Percentiles rank a stretch among this genome's conserved stretches.
Conservation (phyloP, 2,113 vertebrate genomes). For the Holacanthus passer region DNA sequence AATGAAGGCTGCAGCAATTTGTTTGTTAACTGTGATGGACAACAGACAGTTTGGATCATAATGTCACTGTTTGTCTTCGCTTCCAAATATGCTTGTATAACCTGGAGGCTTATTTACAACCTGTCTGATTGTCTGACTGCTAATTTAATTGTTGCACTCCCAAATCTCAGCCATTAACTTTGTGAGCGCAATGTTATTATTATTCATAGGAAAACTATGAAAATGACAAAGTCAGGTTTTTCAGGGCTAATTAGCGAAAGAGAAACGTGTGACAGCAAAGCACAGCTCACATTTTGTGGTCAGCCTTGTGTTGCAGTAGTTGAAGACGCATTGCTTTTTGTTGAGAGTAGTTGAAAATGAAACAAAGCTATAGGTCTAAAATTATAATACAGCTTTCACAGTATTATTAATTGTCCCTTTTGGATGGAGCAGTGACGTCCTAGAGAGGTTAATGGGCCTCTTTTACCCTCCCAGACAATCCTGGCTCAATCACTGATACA, state of each 20-base stretch:
- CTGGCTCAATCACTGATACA: neutral
- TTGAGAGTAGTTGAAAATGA: too few species aligned
- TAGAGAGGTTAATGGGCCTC: neutral
- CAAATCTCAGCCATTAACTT: neutral
- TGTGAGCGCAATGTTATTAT: neutral
- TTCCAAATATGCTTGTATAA: too few species aligned
- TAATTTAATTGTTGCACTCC: neutral
- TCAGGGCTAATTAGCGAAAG: too few species aligned
- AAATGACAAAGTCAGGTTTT: neutral
- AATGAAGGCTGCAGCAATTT: neutral
- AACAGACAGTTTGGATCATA: too few species aligned
- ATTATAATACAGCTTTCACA: too few species aligned
- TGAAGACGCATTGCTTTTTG: too few species aligned
- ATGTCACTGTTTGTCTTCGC: neutral
- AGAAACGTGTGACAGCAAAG: neutral
- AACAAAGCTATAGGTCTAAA: too few species aligned
- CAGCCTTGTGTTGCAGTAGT: neutral
- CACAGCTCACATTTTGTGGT: too few species aligned
- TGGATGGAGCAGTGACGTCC: neutral
- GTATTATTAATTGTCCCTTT: too few species aligned
- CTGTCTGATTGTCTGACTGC: neutral
- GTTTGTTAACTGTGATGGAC: too few species aligned
- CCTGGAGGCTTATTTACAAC: too few species aligned
- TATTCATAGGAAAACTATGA: neutral
- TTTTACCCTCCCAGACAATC: neutral